Evolutionary conservation across 2,888 invertebrate genomes (phyloP).

Genomic region (Arenicola marina): DNA sequence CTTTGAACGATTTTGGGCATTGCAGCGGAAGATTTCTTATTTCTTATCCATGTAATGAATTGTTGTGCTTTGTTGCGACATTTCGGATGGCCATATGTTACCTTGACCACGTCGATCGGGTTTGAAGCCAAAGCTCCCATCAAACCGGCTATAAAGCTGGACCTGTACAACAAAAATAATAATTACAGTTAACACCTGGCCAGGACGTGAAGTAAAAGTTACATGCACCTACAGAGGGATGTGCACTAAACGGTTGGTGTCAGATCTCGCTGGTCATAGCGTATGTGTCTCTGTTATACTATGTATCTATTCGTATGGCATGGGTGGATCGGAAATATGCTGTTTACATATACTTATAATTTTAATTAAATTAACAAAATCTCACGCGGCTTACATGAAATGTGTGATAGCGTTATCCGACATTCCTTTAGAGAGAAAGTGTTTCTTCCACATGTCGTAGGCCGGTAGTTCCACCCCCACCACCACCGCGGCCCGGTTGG

Average conservation of each 20-base stretch:
- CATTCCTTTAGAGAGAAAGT: slow-evolving; percentile 69
- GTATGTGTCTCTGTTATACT: too few species aligned
- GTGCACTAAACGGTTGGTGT: too few species aligned
- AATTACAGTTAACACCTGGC: neutral
- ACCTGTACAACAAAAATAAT: slow-evolving; percentile 66
- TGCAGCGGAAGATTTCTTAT: too few species aligned
- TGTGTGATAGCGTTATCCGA: slow-evolving; percentile 85
- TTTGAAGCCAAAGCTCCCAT: slow-evolving; percentile 93
- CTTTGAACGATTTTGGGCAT: neutral
- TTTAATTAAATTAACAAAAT: neutral
- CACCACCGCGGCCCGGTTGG: slow-evolving; percentile 89
- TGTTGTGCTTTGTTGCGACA: too few species aligned
- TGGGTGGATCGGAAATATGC: too few species aligned
- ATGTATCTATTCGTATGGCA: too few species aligned
- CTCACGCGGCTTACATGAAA: slow-evolving; percentile 72
- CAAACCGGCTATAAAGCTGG: slow-evolving; percentile 88
- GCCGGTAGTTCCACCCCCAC: slow-evolving; percentile 93
- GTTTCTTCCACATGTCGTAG: slow-evolving; percentile 86
- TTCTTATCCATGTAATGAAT: too few species aligned
- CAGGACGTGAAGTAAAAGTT: neutral
- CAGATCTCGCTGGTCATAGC: too few species aligned
- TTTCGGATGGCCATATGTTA: slow-evolving; percentile 64
- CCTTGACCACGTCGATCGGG: slow-evolving; percentile 90
- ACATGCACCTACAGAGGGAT: neutral
- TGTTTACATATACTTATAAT: neutral